Evolutionary conservation across 2,113 vertebrate genomes (phyloP), one percentile per base, ranked within the genome.

Genomic region (Aspiorhynchus laticeps): DNA sequence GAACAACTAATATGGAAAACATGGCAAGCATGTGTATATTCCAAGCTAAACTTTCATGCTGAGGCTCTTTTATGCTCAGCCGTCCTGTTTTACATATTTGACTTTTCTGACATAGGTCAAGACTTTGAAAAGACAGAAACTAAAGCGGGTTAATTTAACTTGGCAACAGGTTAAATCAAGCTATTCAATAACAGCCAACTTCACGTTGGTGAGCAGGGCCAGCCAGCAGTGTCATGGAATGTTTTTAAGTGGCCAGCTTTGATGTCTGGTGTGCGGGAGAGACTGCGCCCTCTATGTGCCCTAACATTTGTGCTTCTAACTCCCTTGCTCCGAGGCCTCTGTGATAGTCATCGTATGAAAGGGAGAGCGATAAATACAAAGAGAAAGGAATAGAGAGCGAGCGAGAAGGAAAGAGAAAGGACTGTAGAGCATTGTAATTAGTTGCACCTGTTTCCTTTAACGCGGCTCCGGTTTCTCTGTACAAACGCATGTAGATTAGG

Each of bases 361-460:
- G 88, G 88, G 89, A 91, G 87, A 87, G 89, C 89, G 90, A 89
- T 89, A 90, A 74, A 82, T 74, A 78, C 85, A 87, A 51, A 84
- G 61, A 86, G 51, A 80, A 78, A 80, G 63, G 53, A 88, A 92
- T 90, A 87, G 87, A 91, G 89, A 77, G 33, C 8, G 85, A 87
- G 61, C 7, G 78, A 87, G 79, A 85, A 87, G 92, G 88, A 83
- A 86, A 90, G 89, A 89, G 90, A 84, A 85, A 88, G 86, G 88
- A 91, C 90, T 93, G 90, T 90, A 83, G 92, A 92, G 90, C 91
- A 91, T 94, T 93, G 91, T 95, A 95, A 96, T 94, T 91, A 95
- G 93, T 94, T 94, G 94, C 95, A 96, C 95, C 95, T 95, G 95
- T 95, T 95, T 95, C 94, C 93, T 94, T 94, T 93, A 93, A 93